Evolutionary conservation across 2,113 vertebrate genomes (phyloP).

Genomic region (Chitala chitala): DNA sequence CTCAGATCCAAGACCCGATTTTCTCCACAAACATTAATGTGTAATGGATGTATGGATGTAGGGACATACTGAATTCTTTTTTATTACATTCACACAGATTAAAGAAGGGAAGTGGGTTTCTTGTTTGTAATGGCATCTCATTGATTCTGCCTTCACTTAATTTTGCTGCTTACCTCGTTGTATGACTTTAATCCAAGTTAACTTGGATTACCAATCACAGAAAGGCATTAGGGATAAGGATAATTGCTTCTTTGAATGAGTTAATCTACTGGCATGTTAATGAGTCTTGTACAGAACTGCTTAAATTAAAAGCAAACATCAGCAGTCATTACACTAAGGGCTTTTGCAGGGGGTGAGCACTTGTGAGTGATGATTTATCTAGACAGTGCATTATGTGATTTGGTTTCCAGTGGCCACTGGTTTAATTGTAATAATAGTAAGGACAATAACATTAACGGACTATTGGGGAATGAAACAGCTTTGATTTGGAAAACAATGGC

Average conservation of each 20-base stretch:
- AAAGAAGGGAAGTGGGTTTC: slow-evolving; percentile 7
- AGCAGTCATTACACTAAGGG: slow-evolving; percentile 57
- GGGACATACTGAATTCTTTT: no score
- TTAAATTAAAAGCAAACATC: slow-evolving; percentile 56
- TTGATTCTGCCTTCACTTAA: slow-evolving; percentile 31
- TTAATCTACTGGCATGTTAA: slow-evolving; percentile 49
- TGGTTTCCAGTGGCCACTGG: slow-evolving; percentile 49
- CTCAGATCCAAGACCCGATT: no score
- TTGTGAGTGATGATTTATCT: slow-evolving; percentile 45
- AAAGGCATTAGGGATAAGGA: slow-evolving; percentile 43
- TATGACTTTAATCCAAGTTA: slow-evolving; percentile 43
- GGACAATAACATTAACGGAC: slow-evolving; percentile 60
- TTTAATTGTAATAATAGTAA: slow-evolving; percentile 56
- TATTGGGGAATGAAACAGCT: slow-evolving; percentile 40
- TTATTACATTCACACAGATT: background rate
- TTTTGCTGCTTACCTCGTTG: slow-evolving; percentile 39
- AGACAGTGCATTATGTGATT: slow-evolving; percentile 64
- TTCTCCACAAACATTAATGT: no score
- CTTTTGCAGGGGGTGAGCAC: slow-evolving; percentile 36
- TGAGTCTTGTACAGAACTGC: slow-evolving; percentile 48
- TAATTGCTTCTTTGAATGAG: slow-evolving; percentile 39
- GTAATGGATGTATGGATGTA: no score
- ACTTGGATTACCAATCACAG: slow-evolving; percentile 41
- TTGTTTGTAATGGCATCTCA: slow-evolving; percentile 22
- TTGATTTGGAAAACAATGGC: background rate